Evolutionary conservation across 1,140 invertebrate species (phyloP), one percentile per base, ranked within the genome.

Genomic region (Chionoecetes opilio): DNA sequence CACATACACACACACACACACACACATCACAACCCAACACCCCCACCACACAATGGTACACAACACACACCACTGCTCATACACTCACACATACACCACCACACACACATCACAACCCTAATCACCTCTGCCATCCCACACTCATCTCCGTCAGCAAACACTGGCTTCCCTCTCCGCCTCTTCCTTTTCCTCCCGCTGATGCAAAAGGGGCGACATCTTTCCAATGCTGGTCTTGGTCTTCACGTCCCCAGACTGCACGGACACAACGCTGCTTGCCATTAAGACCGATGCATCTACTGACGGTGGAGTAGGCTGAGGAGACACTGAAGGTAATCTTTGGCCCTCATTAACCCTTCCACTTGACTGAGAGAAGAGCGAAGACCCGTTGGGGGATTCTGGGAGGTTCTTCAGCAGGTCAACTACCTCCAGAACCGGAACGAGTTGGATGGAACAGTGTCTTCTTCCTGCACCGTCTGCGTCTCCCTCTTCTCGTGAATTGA

Each of bases 401-500:
- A 93, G 93, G 86, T 93, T 89, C 41, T 89, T 93, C 21, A 93
- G 41, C 1, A 93, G 63, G 31, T 93, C 93, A 29, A 93, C 88
- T 8, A 93, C 93, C 53, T 93, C 93, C 46, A 93, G 32, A 29
- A 63, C 85, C 34, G 93, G 93, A 21, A 93, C 38, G 29, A 88
- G 86, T 1, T 85, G 93, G 21, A 90, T 63, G 86, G 82, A 82
- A 11, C 32, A 82, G 35, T 29, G 63, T 75, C 63, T 75, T 14
- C 26, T 5, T 5, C 63, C n/a, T 17, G 21, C 21, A 26, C 63
- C n/a, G 63, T 26, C 63, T 75, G 63, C 26, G 21, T 75, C 63
- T 26, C 63, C 63, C n/a, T 75, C 63, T 26, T 75, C 63, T n/a
- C 63, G 26, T 26, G 63, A 17, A 5, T 5, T n/a, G 63, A 75